A percentile compares a stretch with the other conserved stretches of the same genome.
phyloP scores from a whole-genome alignment of 2,888 invertebrate species.

The Lymantria dispar region DNA sequence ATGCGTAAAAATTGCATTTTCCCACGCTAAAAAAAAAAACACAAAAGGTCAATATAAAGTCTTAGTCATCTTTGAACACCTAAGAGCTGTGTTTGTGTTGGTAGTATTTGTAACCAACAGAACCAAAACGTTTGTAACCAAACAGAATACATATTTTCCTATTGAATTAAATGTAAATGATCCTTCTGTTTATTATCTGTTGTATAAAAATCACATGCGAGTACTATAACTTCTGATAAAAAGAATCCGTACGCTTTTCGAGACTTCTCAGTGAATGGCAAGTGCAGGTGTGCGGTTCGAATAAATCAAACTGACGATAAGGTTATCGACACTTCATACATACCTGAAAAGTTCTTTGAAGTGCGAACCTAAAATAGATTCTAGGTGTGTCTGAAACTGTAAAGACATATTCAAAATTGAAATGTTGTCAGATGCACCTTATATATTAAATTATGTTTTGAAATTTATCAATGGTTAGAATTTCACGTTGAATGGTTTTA shows the following conservation, averaged over 20 bases:
- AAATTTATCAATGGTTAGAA: no score
- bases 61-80: no score
- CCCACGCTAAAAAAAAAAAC: no score
- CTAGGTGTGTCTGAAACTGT: neutral
- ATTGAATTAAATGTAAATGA: neutral
- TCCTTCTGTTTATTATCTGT: slow-evolving; percentile 11
- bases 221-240: slow-evolving; percentile 48
- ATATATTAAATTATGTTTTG: neutral
- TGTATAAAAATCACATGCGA: slow-evolving; percentile 32
- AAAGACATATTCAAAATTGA: neutral
- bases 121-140: no score
- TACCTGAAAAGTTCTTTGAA: slow-evolving; percentile 14
- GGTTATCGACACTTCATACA: slow-evolving; percentile 49
- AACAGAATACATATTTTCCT: no score
- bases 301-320: slow-evolving; percentile 59
- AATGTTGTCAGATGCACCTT: neutral
- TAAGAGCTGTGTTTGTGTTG: no score
- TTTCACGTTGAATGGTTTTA: no score
- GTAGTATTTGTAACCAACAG: no score
- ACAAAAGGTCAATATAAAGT: no score
- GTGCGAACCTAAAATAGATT: slow-evolving; percentile 20
- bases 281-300: slow-evolving; percentile 52
- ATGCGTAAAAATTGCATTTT: no score
- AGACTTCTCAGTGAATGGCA: slow-evolving; percentile 48
- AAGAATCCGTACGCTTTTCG: slow-evolving; percentile 32